A percentile compares a stretch with the other conserved stretches of the same genome.
Conservation (phyloP, 2,888 invertebrate genomes). For the Diploptera punctata region DNA sequence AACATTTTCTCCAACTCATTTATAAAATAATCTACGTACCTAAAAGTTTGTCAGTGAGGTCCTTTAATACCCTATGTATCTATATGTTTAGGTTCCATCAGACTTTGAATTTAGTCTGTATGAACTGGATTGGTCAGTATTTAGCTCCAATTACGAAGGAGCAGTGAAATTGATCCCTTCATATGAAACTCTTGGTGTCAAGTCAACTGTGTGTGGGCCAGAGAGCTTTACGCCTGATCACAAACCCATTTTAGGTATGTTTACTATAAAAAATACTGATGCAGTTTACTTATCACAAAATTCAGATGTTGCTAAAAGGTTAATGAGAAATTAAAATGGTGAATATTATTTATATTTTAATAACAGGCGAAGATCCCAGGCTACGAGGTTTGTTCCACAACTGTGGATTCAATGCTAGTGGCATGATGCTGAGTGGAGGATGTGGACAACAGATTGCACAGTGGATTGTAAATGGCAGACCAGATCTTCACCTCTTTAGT, state of each 20-base stretch:
- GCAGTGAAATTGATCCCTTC: conserved; percentile 78
- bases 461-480: conserved; percentile 85
- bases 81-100: too few species aligned
- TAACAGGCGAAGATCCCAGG: conserved; percentile 52
- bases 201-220: conserved; percentile 87
- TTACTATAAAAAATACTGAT: too few species aligned
- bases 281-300: too few species aligned
- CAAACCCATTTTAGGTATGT: conserved; percentile 78
- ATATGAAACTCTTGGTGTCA: conserved; percentile 77
- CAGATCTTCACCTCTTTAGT: conserved; percentile 83
- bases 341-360: too few species aligned
- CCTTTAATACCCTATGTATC: too few species aligned
- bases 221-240: conserved; percentile 94
- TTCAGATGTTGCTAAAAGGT: too few species aligned
- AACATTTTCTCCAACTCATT: too few species aligned
- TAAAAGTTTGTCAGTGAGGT: too few species aligned
- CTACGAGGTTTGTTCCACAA: conserved; percentile 79
- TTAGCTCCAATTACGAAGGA: conserved; percentile 71
- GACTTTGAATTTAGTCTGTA: conserved; percentile 88
- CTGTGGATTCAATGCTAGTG: conserved; percentile 89
- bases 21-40: too few species aligned
- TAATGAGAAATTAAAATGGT: too few species aligned
- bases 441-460: conserved; percentile 84
- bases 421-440: conserved; percentile 92
- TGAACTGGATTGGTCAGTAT: conserved; percentile 87